Evolutionary conservation across 2,113 vertebrate genomes (phyloP).

Genomic region (Leptodactylus fuscus): DNA sequence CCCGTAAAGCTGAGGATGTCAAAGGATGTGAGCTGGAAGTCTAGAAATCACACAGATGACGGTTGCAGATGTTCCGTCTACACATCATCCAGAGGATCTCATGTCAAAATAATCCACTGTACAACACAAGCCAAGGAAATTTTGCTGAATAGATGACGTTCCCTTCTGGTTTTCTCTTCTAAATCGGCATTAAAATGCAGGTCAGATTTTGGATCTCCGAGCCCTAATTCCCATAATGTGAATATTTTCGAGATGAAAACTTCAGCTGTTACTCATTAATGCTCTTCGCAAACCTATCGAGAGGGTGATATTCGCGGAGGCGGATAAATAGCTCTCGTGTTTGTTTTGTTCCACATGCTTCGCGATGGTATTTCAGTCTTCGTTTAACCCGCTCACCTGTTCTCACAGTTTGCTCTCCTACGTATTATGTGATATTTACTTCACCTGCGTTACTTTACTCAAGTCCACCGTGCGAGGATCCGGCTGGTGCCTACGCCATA

Average conservation of each 20-base stretch:
- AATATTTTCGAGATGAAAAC: background rate
- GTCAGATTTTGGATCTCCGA: background rate
- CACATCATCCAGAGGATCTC: background rate
- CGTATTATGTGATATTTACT: background rate
- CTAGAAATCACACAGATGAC: background rate
- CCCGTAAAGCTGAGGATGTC: slow-evolving; percentile 5
- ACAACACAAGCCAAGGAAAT: slow-evolving; percentile 14
- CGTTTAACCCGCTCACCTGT: background rate
- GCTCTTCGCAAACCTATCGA: background rate
- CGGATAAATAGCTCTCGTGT: background rate
- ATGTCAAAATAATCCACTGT: slow-evolving; percentile 4
- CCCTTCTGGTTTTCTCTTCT: background rate
- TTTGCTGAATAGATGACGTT: slow-evolving; percentile 8
- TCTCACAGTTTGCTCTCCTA: background rate
- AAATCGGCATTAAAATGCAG: background rate
- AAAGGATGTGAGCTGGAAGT: background rate
- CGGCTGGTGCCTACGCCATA: background rate
- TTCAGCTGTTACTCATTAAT: slow-evolving; percentile 27
- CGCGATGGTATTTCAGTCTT: background rate
- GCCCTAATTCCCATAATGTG: slow-evolving; percentile 5
- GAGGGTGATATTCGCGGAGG: background rate
- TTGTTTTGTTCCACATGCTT: background rate
- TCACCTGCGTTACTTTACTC: background rate
- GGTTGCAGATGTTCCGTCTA: background rate
- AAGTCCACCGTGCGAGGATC: background rate